phyloP scores from a whole-genome alignment of 2,113 vertebrate genomes.

The Paedocypris sp. region DNA sequence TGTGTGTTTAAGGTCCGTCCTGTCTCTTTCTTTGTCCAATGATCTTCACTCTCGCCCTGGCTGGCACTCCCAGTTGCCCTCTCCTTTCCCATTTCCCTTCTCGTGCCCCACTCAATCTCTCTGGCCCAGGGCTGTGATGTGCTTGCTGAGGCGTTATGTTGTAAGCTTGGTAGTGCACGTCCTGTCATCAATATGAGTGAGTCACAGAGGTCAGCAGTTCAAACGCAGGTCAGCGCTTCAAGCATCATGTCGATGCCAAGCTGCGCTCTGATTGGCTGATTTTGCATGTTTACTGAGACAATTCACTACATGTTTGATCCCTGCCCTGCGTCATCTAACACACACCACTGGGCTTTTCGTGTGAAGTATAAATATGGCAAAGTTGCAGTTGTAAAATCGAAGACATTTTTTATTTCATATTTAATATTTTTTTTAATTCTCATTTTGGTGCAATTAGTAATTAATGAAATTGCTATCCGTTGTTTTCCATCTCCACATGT shows the following conservation, averaged over 20 bases:
- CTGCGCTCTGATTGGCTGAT: slow-evolving; percentile 9
- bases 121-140: slow-evolving; percentile 43
- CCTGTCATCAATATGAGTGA: slow-evolving; percentile 59
- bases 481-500: too few relatives aligned
- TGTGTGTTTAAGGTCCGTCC: background rate
- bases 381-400: background rate
- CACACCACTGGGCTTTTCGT: too few relatives aligned
- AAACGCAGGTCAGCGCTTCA: slow-evolving; percentile 55
- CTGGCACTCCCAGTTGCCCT: background rate
- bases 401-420: background rate
- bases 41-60: background rate
- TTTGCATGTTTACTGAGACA: background rate
- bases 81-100: background rate
- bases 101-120: slow-evolving; percentile 15
- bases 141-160: slow-evolving; percentile 44
- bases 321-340: slow-evolving; percentile 1
- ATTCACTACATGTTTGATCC: slow-evolving; percentile 8
- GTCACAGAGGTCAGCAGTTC: slow-evolving; percentile 64
- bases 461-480: too few relatives aligned
- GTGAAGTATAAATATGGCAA: background rate
- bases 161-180: slow-evolving; percentile 28
- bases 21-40: slow-evolving; percentile 14
- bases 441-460: too few relatives aligned
- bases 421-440: too few relatives aligned
- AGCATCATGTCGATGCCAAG: background rate